Evolutionary conservation across 2,113 vertebrate species (phyloP).

Genomic region (Protomyctophum bolini): DNA sequence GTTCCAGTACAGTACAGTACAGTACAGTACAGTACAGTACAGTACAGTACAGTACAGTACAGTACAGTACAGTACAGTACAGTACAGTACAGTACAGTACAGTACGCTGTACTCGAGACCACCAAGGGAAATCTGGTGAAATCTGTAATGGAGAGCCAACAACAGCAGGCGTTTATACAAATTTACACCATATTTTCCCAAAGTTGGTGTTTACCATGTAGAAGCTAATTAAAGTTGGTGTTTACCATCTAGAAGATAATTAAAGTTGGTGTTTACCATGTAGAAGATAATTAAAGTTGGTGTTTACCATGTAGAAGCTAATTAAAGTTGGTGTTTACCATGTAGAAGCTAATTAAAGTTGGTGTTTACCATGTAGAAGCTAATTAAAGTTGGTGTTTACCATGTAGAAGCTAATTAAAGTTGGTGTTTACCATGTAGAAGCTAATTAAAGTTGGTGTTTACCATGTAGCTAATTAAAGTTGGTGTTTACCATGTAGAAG

Average conservation of each 20-base stretch:
- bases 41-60: no score
- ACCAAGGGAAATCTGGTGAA: slow-evolving; percentile 16
- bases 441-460: no score
- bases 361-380: slow-evolving; percentile 85
- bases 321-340: slow-evolving; percentile 84
- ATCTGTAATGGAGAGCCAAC: slow-evolving; percentile 44
- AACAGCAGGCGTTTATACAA: slow-evolving; percentile 77
- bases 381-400: slow-evolving; percentile 83
- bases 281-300: slow-evolving; percentile 78
- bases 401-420: slow-evolving; percentile 80
- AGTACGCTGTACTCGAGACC: slow-evolving; percentile 21
- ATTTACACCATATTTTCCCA: slow-evolving; percentile 66
- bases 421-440: slow-evolving; percentile 84
- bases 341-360: slow-evolving; percentile 78
- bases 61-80: no score
- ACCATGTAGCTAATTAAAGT: no score
- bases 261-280: slow-evolving; percentile 83
- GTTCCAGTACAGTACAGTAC: not conserved
- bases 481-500: slow-evolving; percentile 85
- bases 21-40: no score
- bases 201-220: slow-evolving; percentile 82
- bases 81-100: not conserved
- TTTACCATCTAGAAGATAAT: slow-evolving; percentile 85
- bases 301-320: slow-evolving; percentile 85
- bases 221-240: slow-evolving; percentile 81